These are phyloP conservation scores for Acronicta aceris DNA, from an alignment of 2,888 invertebrate species.

Conservation along the genomic window DNA sequence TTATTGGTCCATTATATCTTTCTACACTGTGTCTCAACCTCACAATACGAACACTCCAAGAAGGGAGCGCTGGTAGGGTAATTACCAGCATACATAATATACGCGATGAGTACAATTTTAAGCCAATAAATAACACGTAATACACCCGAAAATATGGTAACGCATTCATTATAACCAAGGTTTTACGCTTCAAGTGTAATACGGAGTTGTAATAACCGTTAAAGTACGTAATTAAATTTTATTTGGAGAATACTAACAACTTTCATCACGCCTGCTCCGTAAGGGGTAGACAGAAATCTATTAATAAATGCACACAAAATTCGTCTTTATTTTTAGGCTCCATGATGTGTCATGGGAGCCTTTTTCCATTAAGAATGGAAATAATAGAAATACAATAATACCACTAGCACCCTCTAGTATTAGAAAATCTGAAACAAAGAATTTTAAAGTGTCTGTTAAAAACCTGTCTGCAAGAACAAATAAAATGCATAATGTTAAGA, in stretches of 20 bases:
- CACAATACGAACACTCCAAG: slow-evolving; percentile 59
- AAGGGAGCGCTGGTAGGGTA: slow-evolving; percentile 67
- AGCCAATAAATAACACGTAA: slow-evolving; percentile 86
- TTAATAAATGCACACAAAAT: too few species aligned
- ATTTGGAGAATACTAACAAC: too few species aligned
- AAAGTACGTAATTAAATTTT: slow-evolving; percentile 15
- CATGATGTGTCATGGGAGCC: too few species aligned
- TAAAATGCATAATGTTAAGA: too few species aligned
- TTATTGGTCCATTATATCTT: background rate
- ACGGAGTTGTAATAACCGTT: slow-evolving; percentile 50
- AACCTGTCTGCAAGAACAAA: too few species aligned
- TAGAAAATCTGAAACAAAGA: too few species aligned
- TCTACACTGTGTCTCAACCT: slow-evolving; percentile 20
- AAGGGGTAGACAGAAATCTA: too few species aligned
- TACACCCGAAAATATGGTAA: slow-evolving; percentile 85
- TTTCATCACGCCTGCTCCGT: background rate
- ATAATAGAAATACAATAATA: too few species aligned
- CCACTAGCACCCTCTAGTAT: too few species aligned
- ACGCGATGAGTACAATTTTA: slow-evolving; percentile 87
- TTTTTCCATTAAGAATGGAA: too few species aligned
- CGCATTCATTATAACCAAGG: slow-evolving; percentile 76
- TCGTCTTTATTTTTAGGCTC: too few species aligned
- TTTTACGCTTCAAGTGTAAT: slow-evolving; percentile 62
- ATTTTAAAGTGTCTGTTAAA: too few species aligned
- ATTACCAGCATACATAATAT: slow-evolving; percentile 86